phyloP scores from a whole-genome alignment of 2,888 invertebrate genomes.

The Drepana falcataria region DNA sequence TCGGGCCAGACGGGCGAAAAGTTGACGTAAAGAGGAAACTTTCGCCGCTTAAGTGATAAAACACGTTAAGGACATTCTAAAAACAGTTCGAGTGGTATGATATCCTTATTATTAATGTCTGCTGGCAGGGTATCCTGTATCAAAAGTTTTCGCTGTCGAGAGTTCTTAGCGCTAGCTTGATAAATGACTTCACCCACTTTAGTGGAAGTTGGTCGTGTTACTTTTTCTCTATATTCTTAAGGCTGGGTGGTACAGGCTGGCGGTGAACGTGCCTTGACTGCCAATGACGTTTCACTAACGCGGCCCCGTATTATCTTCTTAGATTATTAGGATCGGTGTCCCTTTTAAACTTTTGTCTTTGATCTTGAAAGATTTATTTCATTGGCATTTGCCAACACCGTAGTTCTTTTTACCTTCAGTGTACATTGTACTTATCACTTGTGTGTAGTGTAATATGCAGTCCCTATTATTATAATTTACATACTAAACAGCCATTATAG shows the following conservation, averaged over 20 bases:
- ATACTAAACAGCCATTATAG: no score
- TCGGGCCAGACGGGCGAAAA: conserved; percentile 46
- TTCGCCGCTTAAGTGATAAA: conserved; percentile 67
- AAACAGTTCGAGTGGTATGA: conserved; percentile 63
- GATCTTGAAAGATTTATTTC: conserved; percentile 19
- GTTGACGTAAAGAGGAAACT: conserved; percentile 51
- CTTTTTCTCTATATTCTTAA: conserved; percentile 48
- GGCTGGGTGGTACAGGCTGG: conserved; percentile 48
- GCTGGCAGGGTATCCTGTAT: conserved; percentile 69
- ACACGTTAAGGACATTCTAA: conserved; percentile 61
- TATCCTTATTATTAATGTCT: conserved; percentile 77
- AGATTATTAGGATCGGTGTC: conserved; percentile 45
- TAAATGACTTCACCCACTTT: conserved; percentile 74
- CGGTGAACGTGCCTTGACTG: conserved; percentile 51
- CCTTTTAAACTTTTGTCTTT: conserved; percentile 29
- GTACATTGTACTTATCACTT: neutral
- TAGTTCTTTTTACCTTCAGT: neutral
- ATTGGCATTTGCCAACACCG: neutral
- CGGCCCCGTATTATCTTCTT: conserved; percentile 38
- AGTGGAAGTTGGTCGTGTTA: conserved; percentile 60
- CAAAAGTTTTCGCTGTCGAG: conserved; percentile 73
- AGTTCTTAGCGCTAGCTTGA: conserved; percentile 74
- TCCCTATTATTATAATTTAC: no score
- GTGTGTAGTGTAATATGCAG: neutral
- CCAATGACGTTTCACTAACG: conserved; percentile 47